Percentiles rank a stretch among this genome's conserved stretches.
phyloP scores from a whole-genome alignment of 30 jellyfish, hydroid and myxozoan species.

The Clytia hemisphaerica region DNA sequence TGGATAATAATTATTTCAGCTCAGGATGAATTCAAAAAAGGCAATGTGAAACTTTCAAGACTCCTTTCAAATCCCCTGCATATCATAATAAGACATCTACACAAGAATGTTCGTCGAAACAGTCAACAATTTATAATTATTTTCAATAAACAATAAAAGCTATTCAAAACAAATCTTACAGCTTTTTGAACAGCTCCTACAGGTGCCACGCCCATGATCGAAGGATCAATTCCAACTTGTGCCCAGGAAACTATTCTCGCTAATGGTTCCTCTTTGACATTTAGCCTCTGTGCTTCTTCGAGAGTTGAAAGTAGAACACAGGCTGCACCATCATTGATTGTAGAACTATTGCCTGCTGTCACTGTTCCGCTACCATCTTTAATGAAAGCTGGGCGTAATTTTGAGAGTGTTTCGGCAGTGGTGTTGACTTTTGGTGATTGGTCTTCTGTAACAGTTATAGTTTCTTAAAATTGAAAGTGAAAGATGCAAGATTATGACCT shows the following conservation, averaged over 20 bases:
- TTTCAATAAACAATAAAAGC: no score
- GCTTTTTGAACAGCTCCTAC: constrained; percentile 71
- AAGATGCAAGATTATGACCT: not conserved
- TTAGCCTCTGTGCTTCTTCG: constrained; percentile 11
- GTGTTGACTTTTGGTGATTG: constrained; percentile 77
- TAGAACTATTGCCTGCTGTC: constrained; percentile 95
- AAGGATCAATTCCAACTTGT: constrained; percentile 92
- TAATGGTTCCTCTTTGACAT: constrained; percentile 43
- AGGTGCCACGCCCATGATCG: constrained; percentile 94
- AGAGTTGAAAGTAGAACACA: constrained; percentile 54
- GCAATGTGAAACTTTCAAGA: no score
- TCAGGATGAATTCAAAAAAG: no score
- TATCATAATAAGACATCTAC: no score
- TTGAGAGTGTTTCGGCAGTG: constrained; percentile 35
- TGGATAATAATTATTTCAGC: no score
- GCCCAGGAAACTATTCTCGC: constrained; percentile 84
- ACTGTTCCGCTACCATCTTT: constrained; percentile 67
- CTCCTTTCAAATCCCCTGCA: no score
- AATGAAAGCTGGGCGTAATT: constrained; percentile 60
- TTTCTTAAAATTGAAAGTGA: no score
- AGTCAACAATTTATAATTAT: no score
- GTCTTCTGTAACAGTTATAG: constrained; percentile 24
- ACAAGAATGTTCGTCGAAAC: no score
- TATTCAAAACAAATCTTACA: constrained; percentile 22
- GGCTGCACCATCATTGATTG: constrained; percentile 98